These are phyloP conservation scores for Tolypeutes matacus DNA, from an alignment of 2,797 vertebrate species.

Conservation along the genomic window DNA sequence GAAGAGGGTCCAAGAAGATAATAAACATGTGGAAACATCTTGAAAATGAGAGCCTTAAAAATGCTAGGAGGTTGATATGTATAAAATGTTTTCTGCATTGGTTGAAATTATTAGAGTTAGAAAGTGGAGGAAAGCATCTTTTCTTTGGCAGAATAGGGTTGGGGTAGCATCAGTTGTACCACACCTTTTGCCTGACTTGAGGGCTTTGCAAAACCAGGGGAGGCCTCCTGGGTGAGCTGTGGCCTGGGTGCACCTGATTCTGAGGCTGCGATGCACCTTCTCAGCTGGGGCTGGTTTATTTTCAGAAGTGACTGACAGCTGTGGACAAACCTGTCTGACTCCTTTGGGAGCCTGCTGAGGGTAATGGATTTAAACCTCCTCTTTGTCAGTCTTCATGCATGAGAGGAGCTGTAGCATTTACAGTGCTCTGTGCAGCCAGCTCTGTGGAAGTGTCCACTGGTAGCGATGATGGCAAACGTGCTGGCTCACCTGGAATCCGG, in stretches of 20 bases:
- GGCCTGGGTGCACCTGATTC: not conserved
- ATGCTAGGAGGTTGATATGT: not conserved
- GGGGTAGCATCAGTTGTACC: not conserved
- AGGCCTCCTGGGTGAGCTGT: not conserved
- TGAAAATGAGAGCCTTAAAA: not conserved
- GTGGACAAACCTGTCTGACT: constrained; percentile 59
- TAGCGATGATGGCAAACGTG: fast-evolving
- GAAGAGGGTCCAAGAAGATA: not conserved
- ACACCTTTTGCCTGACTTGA: not conserved
- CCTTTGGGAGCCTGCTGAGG: not conserved
- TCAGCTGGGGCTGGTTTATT: not conserved
- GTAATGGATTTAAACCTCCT: not conserved
- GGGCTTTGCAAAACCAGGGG: not conserved
- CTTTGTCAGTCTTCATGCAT: not conserved
- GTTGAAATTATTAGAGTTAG: not conserved
- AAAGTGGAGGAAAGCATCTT: not conserved
- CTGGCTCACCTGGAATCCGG: not conserved
- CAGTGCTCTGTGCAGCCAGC: not conserved
- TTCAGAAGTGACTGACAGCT: not conserved
- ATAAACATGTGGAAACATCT: not conserved
- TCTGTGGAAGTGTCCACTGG: not conserved
- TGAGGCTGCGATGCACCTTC: not conserved
- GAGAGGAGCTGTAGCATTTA: not conserved
- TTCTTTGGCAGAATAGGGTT: not conserved
- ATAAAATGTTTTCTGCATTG: not conserved